Conservation (phyloP, 2,888 invertebrate genomes). For the Tenthredo livida region DNA sequence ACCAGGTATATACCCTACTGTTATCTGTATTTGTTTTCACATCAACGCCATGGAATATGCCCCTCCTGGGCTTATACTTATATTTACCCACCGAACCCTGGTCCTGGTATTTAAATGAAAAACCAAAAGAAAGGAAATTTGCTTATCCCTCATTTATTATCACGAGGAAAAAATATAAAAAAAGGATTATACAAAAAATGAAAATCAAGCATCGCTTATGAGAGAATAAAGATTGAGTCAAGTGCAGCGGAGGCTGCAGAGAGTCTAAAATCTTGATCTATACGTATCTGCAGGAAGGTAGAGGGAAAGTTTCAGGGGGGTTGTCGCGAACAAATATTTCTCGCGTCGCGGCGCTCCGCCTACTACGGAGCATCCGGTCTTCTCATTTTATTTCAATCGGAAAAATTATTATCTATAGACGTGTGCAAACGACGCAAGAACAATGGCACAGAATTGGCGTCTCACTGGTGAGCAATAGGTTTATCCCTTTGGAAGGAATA, state of each 20-base stretch:
- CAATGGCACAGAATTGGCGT: constrained; percentile 77
- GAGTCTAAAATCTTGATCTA: background rate
- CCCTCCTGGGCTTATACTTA: constrained; percentile 22
- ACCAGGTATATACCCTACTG: constrained; percentile 18
- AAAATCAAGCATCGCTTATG: background rate
- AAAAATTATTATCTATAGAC: constrained; percentile 69
- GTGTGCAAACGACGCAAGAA: constrained; percentile 78
- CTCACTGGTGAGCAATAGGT: constrained; percentile 78
- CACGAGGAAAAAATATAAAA: background rate
- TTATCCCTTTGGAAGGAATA: constrained; percentile 77
- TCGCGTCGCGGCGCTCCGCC: constrained; percentile 69
- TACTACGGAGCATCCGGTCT: constrained; percentile 61
- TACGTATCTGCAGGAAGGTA: background rate
- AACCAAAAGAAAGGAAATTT: background rate
- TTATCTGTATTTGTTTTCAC: constrained; percentile 44
- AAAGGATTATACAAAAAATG: background rate
- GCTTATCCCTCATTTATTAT: background rate
- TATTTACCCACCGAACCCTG: background rate
- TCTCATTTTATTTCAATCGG: constrained; percentile 68
- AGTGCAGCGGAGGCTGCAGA: background rate
- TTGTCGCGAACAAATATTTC: constrained; percentile 72
- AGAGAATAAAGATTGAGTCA: background rate
- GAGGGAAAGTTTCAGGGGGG: constrained; percentile 5
- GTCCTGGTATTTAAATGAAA: background rate
- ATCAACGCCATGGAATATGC: constrained; percentile 36